A percentile compares a stretch with the other conserved stretches of the same genome.
Conservation (phyloP, 2,113 vertebrate species). For the Platycercus adscitus region DNA sequence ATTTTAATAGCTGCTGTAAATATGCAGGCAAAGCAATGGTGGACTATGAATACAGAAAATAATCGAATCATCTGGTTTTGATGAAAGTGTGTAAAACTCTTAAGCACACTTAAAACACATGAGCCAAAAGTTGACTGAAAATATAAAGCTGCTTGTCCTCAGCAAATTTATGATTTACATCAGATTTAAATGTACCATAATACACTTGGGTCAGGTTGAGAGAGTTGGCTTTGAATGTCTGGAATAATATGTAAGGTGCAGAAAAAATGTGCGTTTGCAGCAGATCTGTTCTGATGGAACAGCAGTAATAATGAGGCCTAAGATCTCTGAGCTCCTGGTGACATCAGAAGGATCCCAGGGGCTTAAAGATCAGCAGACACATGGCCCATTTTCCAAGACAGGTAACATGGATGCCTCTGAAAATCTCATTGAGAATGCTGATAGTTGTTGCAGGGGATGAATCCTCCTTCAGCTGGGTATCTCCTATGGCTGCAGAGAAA, state of each 20-base stretch:
- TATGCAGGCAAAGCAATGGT: background rate
- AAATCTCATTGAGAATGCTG: background rate
- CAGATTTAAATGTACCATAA: slow-evolving; percentile 24
- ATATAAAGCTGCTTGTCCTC: slow-evolving; percentile 45
- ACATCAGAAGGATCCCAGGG: background rate
- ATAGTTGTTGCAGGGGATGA: background rate
- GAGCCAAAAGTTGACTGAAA: slow-evolving; percentile 43
- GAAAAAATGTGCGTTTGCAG: slow-evolving; percentile 4
- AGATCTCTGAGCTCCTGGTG: slow-evolving; percentile 27
- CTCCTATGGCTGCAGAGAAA: background rate
- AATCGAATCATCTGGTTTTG: slow-evolving; percentile 49
- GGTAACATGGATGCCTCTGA: background rate
- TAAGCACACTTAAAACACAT: slow-evolving; percentile 32
- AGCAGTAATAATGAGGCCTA: background rate
- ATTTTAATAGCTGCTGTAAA: slow-evolving; percentile 55
- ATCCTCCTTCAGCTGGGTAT: background rate
- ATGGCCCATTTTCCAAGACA: background rate
- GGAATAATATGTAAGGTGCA: slow-evolving; percentile 7
- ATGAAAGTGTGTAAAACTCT: slow-evolving; percentile 44
- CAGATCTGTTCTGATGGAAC: slow-evolving; percentile 10
- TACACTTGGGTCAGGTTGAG: slow-evolving; percentile 24
- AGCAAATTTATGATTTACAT: slow-evolving; percentile 35
- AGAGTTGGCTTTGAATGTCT: background rate
- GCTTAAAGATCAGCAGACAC: background rate
- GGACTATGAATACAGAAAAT: slow-evolving; percentile 18